These are phyloP conservation scores for Podabrus alpinus DNA, from an alignment of 2,888 invertebrate species.

Conservation along the genomic window DNA sequence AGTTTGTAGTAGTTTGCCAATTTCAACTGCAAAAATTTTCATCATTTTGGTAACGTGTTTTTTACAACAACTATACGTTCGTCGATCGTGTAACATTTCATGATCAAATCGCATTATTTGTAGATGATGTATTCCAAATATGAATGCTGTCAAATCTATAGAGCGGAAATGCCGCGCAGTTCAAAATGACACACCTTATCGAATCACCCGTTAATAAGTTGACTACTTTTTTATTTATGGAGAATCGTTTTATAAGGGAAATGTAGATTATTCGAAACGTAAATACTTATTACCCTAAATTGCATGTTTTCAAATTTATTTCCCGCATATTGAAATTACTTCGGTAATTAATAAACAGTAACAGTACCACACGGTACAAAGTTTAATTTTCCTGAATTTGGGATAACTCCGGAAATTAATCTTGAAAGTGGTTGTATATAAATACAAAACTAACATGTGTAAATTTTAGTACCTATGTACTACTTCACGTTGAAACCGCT, in stretches of 20 bases:
- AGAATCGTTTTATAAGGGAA: background rate
- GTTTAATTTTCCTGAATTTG: background rate
- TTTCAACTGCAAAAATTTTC: too few species aligned
- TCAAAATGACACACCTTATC: too few species aligned
- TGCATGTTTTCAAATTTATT: background rate
- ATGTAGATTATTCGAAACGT: background rate
- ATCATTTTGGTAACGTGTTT: too few species aligned
- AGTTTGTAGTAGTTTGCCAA: too few species aligned
- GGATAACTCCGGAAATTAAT: background rate
- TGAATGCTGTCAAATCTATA: too few species aligned
- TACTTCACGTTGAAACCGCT: background rate
- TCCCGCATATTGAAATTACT: background rate
- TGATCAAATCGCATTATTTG: too few species aligned
- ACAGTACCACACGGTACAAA: background rate
- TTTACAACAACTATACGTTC: too few species aligned
- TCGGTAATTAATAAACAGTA: background rate
- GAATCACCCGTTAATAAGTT: too few species aligned
- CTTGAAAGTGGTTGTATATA: background rate
- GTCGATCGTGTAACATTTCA: too few species aligned
- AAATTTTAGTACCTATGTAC: background rate
- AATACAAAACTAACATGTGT: background rate
- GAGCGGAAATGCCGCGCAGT: too few species aligned
- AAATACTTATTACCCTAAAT: background rate
- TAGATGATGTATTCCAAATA: too few species aligned
- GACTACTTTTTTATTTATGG: too few species aligned